Base-by-base conservation (phyloP, 2,888 invertebrate species). In the Xanthorhoe spadicearia region DNA sequence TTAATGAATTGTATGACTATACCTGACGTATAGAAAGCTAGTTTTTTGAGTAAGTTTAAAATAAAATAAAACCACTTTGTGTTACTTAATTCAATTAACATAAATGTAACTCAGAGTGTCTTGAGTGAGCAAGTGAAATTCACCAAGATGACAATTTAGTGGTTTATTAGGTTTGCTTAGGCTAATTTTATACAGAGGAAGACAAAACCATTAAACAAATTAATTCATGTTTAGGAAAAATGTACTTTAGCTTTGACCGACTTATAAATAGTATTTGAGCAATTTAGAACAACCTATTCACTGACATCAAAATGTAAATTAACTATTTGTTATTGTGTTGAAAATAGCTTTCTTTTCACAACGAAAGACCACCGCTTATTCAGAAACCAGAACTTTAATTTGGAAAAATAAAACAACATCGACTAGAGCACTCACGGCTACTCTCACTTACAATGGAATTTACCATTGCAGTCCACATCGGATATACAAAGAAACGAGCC, bases 391-490 rank as follows among this genome's bases (percentile, higher is more conserved):
- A 51, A 19, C 23, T 51, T 35, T 28, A 52, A 61, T 32, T 48
- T 46, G 59, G 38, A 50, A 59, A 64, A 60, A 50, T 23, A 65
- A 65, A 64, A 58, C 49, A 59, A 59, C 53, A 61, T 38, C 32
- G 8, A 50, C 68, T 56, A 61, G 54, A 61, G 71, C 59, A 64
- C 61, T 35, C 49, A 57, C 58, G 56, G 64, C 71, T 77, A 84
- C 85, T 85, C 85, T 85, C 85, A 84, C 85, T 83, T 77, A 68
- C 70, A 74, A 73, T 76, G 80, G 83, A 79, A 83, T 80, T 80
- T 78, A 73, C 78, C 79, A 80, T 72, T 79, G 77, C 77, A 72
- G 77, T 74, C 70, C 73, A 74, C 79, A 74, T 77, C 74, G 74
- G n/a, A 80, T 78, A 74, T 77, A 76, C 74, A 69, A 77, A 76